Evolutionary conservation across 1,140 invertebrate genomes (phyloP), one percentile per base, ranked within the genome.

Genomic region (Bombus waltoni): DNA sequence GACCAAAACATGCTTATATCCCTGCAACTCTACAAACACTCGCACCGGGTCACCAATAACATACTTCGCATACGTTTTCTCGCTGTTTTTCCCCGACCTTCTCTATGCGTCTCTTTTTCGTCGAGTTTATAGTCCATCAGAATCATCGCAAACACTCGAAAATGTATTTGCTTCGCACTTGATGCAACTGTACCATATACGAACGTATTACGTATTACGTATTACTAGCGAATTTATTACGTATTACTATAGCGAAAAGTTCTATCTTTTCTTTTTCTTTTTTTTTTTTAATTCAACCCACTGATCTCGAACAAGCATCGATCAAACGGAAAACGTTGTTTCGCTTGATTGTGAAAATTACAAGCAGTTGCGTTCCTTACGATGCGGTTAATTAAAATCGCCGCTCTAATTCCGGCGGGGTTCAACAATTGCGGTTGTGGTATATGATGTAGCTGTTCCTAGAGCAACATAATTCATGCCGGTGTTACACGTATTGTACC

Each of bases 351-450:
- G 28, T 1, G 53, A 10, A 8, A 40, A 57, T 3, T 44, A 68
- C 40, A 35, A 25, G n/a, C 75, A 77, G 57, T 65, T 28, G n/a
- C 18, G 28, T 10, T n/a, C 59, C 76, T 59, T 25, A 32, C 28
- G 35, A 32, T 28, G 22, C 32, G 35, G 73, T 83, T 83, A 83
- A 77, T 83, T 77, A 83, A 83, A 77, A 53, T 57, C 73, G 44
- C 18, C 42, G 18, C 10, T 4, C 32, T 22, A 15, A 22, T 15
- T 10, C 22, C 40, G 57, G 1, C 11, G 28, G 9, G 8, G 40
- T 65, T 68, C 44, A 77, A 83, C 81, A 83, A 83, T 70, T 53
- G 74, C 65, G 73, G 65, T 57, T 3, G 73, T 3, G 65, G 25
- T 70, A 65, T 77, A 83, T 77, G 77, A 83, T 83, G 68, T 65